Evolutionary conservation across 1,140 invertebrate genomes (phyloP), one percentile per base, ranked within the genome.

Genomic region (Eufriesea mexicana): DNA sequence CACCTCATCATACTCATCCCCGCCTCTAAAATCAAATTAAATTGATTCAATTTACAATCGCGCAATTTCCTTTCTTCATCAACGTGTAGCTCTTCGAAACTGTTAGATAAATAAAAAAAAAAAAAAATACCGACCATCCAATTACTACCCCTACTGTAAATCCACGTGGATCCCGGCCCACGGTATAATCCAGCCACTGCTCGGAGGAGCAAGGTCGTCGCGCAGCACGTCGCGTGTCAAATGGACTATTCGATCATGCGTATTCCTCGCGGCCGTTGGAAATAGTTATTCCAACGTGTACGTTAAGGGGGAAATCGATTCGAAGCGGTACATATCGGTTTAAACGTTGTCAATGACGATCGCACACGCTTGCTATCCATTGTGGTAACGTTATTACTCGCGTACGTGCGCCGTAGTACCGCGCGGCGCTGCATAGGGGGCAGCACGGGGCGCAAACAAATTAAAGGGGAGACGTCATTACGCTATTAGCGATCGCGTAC

Each of bases 401-500:
- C 10, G 28, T 57, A 62, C 68, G 68, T 55, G 49, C 45, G 61
- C 42, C 57, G 67, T 71, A 28, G 18, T 12, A n/a, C n/a, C n/a
- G n/a, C n/a, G n/a, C n/a, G n/a, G n/a, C n/a, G n/a, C n/a, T n/a
- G 42, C 20, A 35, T 42, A 23, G 14, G 18, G 47, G 28, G 35
- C 35, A 35, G 35, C 35, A 57, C 64, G 55, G 23, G 64, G 42
- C 20, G 62, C 67, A 67, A 87, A 80, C 59, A 70, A 85, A 84
- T 88, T 88, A 80, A 84, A 84, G 80, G 66, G 83, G 54, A 68
- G 79, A 85, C 84, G 66, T 81, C 79, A 66, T 88, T 88, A 89
- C 71, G 55, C 75, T 71, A 84, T 84, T 76, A 80, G 42, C 51
- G 76, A 67, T 79, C 51, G 70, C 25, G 72, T 25, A 14, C 59